Evolutionary conservation across 2,113 vertebrate species (phyloP), one percentile per base, ranked within the genome.

Genomic region (Centrocercus urophasianus): DNA sequence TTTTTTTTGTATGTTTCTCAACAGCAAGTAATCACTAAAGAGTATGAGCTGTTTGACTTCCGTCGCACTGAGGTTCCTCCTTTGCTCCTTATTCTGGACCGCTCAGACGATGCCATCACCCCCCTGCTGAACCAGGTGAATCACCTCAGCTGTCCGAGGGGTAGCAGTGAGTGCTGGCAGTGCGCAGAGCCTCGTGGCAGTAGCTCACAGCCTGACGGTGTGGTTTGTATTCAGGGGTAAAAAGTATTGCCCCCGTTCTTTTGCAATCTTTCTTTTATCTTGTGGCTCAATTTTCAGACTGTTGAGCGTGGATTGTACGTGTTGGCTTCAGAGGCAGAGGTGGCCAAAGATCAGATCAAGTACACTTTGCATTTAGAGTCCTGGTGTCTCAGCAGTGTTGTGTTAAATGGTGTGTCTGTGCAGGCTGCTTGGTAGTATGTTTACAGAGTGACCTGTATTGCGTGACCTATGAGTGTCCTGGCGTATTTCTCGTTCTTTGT

Each of bases 1-100:
- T 52, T 72, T 85, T 21, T 47, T 25, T 57, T 30, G 38, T 38
- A 45, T 66, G 4, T 87, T 32, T 61, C 38, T 60, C 19, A 11
- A 22, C 98, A 99, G 99, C 99, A 99, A 98, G 98, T 99, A 56
- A 99, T 99, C 97, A 99, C 99, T 0, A 99, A 99, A 87, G 99
- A 99, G 89, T 99, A 99, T 1, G 99, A 99, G 93, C 98, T 99
- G 75, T 99, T 99, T 45, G 99, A 99, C 91, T 99, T 99, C 93
- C 98, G 99, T 18, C 99, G 99, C 95, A 99, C 99, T 0, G 99
- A 99, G 86, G 99, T 99, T 48, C 98, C 99, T 83, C 99, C 99
- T 2, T 94, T 99, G 56, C 98, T 99, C 1, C 98, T 99, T 42
- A 98, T 99, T 84, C 97, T 99, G 48, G 99, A 99, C 95, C 97